Conservation (phyloP, 2,113 vertebrate genomes). For the Lycaon pictus region DNA sequence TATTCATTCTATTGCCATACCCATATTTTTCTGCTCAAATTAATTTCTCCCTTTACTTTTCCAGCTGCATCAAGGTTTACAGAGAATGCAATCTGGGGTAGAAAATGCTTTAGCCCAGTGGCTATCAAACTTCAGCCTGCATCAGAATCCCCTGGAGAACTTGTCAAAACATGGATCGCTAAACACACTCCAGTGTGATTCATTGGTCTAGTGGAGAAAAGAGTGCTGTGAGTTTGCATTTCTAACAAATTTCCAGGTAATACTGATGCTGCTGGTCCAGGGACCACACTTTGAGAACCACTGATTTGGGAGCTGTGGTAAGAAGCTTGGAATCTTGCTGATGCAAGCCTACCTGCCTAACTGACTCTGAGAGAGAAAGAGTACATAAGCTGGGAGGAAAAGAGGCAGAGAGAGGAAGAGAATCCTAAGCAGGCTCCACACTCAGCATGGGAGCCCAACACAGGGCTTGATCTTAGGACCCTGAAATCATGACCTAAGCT, state of each 20-base stretch:
- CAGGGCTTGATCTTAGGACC: not conserved
- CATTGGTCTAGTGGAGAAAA: not conserved
- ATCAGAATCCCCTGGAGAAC: slow-evolving; percentile 45
- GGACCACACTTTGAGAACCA: slow-evolving; percentile 38
- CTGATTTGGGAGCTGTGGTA: not conserved
- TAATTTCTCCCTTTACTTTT: not conserved
- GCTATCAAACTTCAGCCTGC: slow-evolving; percentile 55
- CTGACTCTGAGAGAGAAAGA: not conserved
- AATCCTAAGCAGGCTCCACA: not conserved
- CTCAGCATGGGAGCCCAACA: not conserved
- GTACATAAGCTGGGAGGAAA: not conserved
- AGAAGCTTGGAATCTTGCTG: not conserved
- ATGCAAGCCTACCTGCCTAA: not conserved
- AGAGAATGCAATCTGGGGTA: slow-evolving; percentile 4
- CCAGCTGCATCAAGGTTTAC: slow-evolving; percentile 12
- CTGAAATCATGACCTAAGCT: not conserved
- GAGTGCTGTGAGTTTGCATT: not conserved
- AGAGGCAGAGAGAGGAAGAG: not conserved
- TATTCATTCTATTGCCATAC: slow-evolving; percentile 23
- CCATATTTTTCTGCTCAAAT: slow-evolving; percentile 49
- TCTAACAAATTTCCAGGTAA: slow-evolving; percentile 41
- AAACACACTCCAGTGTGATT: slow-evolving; percentile 39
- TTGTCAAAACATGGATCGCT: slow-evolving; percentile 65
- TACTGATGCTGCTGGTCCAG: not conserved
- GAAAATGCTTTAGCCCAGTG: slow-evolving; percentile 61